phyloP scores from a whole-genome alignment of 1,140 invertebrate species.

The Leptopilina boulardi region DNA sequence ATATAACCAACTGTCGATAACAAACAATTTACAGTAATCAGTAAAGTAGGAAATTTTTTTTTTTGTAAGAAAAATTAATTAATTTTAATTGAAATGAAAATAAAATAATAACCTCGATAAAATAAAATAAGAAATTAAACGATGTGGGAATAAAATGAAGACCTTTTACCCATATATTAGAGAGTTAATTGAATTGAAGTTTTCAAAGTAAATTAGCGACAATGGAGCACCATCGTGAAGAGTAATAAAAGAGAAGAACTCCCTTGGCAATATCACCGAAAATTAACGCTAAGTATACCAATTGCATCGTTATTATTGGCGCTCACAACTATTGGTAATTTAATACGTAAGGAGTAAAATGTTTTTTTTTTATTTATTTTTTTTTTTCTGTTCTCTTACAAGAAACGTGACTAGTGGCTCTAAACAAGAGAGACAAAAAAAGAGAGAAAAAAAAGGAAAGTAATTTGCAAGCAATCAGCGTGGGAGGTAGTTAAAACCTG shows the following conservation, averaged over 20 bases:
- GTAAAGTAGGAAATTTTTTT: too few species aligned
- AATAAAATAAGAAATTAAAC: background rate
- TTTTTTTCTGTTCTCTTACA: background rate
- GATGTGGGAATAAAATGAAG: background rate
- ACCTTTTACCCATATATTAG: background rate
- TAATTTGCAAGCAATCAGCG: slow-evolving; percentile 64
- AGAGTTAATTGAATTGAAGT: background rate
- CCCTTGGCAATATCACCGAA: background rate
- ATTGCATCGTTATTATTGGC: background rate
- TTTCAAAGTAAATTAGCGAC: background rate
- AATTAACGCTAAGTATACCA: background rate
- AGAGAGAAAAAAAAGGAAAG: slow-evolving; percentile 48
- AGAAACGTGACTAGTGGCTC: background rate
- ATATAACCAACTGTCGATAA: too few species aligned
- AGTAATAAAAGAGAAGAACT: background rate
- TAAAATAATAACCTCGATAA: background rate
- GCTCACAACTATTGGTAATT: background rate
- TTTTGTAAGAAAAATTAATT: too few species aligned
- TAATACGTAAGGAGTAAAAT: background rate
- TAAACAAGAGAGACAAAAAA: background rate
- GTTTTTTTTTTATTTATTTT: background rate
- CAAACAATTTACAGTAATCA: too few species aligned
- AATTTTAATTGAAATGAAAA: background rate
- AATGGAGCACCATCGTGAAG: background rate
- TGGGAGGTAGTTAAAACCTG: slow-evolving; percentile 55